phyloP scores from a whole-genome alignment of 2,113 vertebrate species.

The Ivindomyrus marchei region DNA sequence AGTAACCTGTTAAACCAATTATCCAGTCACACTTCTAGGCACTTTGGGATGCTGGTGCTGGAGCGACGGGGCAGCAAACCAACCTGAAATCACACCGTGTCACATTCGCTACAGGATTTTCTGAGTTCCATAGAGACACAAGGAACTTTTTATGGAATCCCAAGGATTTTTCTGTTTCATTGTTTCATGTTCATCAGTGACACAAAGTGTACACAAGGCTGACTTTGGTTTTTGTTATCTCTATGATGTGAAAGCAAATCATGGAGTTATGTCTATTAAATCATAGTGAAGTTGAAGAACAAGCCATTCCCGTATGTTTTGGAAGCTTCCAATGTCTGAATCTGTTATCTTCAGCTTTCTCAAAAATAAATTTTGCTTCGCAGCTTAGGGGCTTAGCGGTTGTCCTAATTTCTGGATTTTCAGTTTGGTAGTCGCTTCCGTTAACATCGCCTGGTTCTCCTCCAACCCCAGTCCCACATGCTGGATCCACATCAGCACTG shows the following conservation, averaged over 20 bases:
- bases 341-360: conserved; percentile 5
- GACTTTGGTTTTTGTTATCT: neutral
- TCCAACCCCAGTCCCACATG: neutral
- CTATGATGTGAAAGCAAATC: conserved; percentile 17
- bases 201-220: neutral
- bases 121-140: conserved; percentile 33
- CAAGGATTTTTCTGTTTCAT: neutral
- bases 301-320: conserved; percentile 26
- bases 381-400: conserved; percentile 10
- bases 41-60: conserved; percentile 11
- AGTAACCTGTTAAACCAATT: conserved; percentile 36
- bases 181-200: neutral
- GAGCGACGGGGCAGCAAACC: neutral
- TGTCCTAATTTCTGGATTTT: conserved; percentile 11
- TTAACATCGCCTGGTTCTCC: neutral
- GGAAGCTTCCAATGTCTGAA: neutral
- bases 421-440: neutral
- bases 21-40: conserved; percentile 30
- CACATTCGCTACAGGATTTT: conserved; percentile 34
- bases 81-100: conserved; percentile 26
- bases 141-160: neutral
- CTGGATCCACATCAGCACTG: neutral
- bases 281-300: conserved; percentile 41
- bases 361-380: conserved; percentile 1
- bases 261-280: conserved; percentile 33